Percentiles rank a stretch among this genome's conserved stretches.
Evolutionary conservation across 2,113 vertebrate species (phyloP).

Genomic region (Sciurus niger): DNA sequence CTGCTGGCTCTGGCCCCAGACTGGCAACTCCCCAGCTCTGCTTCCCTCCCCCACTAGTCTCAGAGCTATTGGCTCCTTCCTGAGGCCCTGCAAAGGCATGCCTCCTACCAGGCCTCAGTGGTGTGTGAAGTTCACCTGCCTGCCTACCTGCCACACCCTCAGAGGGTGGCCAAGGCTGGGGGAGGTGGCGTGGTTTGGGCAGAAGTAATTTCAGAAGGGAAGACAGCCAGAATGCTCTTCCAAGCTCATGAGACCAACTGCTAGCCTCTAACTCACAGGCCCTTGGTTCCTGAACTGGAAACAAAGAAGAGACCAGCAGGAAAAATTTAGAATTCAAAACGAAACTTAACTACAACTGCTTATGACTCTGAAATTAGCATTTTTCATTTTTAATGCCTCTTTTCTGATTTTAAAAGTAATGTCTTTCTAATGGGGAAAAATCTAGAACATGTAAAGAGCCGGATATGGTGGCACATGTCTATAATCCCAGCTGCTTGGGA

Average conservation of each 20-base stretch:
- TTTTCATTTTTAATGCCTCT: not conserved
- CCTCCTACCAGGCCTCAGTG: not conserved
- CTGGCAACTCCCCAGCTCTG: not conserved
- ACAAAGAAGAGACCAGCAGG: not conserved
- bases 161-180: not conserved
- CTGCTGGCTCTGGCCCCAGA: not conserved
- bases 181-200: not conserved
- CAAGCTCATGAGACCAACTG: not conserved
- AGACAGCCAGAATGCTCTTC: not conserved
- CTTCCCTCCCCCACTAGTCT: not conserved
- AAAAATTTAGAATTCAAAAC: not conserved
- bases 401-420: too few relatives aligned
- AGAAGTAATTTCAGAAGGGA: not conserved
- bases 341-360: not conserved
- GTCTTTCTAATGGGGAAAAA: too few relatives aligned
- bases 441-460: too few relatives aligned
- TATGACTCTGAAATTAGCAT: not conserved
- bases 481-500: too few relatives aligned
- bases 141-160: conserved; percentile 6
- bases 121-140: not conserved
- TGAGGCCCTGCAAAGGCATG: not conserved
- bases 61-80: conserved; percentile 36
- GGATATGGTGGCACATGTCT: too few relatives aligned
- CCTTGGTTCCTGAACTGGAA: not conserved
- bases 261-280: not conserved